These are phyloP conservation scores for Odontamblyopus lacepedii DNA, from an alignment of 2,797 vertebrate species.

Conservation along the genomic window DNA sequence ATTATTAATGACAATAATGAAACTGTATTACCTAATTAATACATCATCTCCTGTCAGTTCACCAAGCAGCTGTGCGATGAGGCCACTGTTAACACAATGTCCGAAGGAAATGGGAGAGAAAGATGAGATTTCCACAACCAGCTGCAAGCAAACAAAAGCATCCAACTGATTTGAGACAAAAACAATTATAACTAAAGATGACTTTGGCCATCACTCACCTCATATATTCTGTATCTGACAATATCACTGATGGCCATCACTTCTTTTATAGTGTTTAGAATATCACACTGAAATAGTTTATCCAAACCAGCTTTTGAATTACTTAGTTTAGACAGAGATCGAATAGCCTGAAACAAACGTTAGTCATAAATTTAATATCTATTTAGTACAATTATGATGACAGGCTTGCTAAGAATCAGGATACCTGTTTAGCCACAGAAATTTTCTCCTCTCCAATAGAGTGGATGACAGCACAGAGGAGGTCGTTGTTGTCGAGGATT, in stretches of 20 bases:
- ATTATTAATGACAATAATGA: not conserved
- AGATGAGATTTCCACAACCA: conserved; percentile 87
- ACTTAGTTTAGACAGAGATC: conserved; percentile 83
- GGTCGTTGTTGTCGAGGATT: conserved; percentile 80
- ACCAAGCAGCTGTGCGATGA: conserved; percentile 85
- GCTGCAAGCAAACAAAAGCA: conserved; percentile 65
- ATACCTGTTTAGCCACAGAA: conserved; percentile 88
- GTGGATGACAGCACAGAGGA: conserved; percentile 82
- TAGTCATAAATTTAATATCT: not conserved
- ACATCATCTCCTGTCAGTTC: conserved; percentile 93
- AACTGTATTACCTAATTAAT: conserved; percentile 84
- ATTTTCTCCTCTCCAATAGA: conserved; percentile 88
- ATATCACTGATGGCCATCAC: conserved; percentile 88
- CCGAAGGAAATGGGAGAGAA: conserved; percentile 86
- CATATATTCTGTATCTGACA: conserved; percentile 91
- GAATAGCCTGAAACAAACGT: conserved; percentile 79
- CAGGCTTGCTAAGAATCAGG: not conserved
- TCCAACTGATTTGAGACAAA: not conserved
- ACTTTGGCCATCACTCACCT: conserved; percentile 75
- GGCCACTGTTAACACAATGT: conserved; percentile 85
- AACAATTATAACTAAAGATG: not conserved
- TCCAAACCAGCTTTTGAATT: conserved; percentile 84
- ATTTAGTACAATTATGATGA: not conserved
- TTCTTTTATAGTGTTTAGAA: conserved; percentile 84
- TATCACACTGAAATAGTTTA: conserved; percentile 83